Evolutionary conservation across 2,113 vertebrate genomes (phyloP).

Genomic region (Pterocles burchelli): DNA sequence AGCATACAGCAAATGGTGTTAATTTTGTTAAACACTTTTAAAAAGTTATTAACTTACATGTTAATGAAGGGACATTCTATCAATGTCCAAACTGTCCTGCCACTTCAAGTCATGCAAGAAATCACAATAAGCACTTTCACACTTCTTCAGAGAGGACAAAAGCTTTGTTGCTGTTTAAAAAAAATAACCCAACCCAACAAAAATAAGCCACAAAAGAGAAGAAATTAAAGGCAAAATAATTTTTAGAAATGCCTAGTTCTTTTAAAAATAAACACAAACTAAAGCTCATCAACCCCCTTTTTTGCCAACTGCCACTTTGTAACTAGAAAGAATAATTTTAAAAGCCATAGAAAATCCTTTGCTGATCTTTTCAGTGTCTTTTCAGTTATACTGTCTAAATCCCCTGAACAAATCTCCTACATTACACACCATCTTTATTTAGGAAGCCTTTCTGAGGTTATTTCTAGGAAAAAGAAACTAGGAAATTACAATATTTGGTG

Average conservation of each 20-base stretch:
- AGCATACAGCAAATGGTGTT: background rate
- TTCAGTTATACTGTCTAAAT: background rate
- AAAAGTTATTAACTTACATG: background rate
- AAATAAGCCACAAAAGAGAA: background rate
- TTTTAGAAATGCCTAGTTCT: background rate
- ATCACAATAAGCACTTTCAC: background rate
- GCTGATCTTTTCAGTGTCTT: background rate
- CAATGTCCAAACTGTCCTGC: background rate
- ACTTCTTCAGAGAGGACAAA: background rate
- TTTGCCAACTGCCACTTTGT: background rate
- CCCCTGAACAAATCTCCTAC: background rate
- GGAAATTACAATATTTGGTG: slow-evolving; percentile 30
- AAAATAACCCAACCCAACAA: background rate
- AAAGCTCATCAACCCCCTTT: background rate
- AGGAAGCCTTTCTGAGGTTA: background rate
- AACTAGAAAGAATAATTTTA: background rate
- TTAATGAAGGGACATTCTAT: background rate
- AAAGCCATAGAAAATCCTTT: background rate
- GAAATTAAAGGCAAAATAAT: background rate
- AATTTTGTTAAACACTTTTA: background rate
- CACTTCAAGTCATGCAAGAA: background rate
- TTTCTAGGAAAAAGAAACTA: slow-evolving; percentile 35
- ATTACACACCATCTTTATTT: background rate
- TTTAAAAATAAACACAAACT: background rate
- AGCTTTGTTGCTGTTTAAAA: background rate